Evolutionary conservation across 2,113 vertebrate species (phyloP), one percentile per base, ranked within the genome.

Genomic region (Pungitius pungitius): DNA sequence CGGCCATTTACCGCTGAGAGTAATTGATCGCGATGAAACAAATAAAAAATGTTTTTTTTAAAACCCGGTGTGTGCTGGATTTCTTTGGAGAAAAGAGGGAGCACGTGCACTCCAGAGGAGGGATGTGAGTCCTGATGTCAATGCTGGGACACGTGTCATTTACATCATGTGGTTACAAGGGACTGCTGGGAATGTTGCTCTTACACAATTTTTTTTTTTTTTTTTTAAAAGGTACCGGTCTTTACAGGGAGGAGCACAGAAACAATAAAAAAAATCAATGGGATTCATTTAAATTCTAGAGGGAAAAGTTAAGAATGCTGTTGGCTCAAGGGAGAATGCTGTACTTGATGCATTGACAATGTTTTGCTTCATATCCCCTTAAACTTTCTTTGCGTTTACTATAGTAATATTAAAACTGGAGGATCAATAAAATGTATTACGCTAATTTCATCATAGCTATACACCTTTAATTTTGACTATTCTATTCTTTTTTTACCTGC

Each of bases 1-100:
- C 83, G 82, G 85, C 81, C 85, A 57, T 91, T 95, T 93, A 94
- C 91, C 85, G 78, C 84, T 82, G 83, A 87, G 91, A 66, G 93
- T 93, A 93, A 95, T 90, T 94, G 95, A 94, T 95, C 93, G 95
- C n/a, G n/a, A n/a, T n/a, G n/a, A n/a, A n/a, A n/a, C n/a, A n/a
- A n/a, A n/a, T n/a, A n/a, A n/a, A n/a, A n/a, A n/a, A n/a, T n/a
- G n/a, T n/a, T n/a, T n/a, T n/a, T n/a, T n/a, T n/a, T n/a, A n/a
- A n/a, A n/a, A n/a, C n/a, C 63, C 63, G 51, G 39, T 82, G 69
- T 80, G 78, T 52, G 58, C 60, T 61, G 75, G 62, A 83, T 71
- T 60, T 65, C 52, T 77, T 30, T 78, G 75, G 67, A 87, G 80
- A 85, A 73, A 68, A 43, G 60, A 73, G 69, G 74, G 77, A 86